These are phyloP conservation scores for Isoperla grammatica DNA, from an alignment of 2,888 invertebrate genomes.

Conservation along the genomic window DNA sequence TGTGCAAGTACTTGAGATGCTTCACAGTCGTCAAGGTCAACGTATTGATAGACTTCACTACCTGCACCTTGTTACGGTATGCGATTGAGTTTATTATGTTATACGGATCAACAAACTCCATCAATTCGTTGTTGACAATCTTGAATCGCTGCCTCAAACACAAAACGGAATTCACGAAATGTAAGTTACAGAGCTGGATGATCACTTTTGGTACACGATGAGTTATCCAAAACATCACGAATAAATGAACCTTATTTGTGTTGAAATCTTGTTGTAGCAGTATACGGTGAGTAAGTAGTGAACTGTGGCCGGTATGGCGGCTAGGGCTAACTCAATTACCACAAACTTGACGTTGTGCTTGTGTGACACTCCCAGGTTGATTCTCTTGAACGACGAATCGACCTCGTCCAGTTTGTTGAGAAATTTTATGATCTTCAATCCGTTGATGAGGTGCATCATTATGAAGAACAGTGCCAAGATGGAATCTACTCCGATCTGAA, in stretches of 20 bases:
- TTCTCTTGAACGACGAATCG: not conserved
- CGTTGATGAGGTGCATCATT: not conserved
- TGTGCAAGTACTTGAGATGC: slow-evolving; percentile 31
- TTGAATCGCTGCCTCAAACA: slow-evolving; percentile 28
- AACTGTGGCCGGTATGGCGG: not conserved
- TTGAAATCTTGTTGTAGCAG: not conserved
- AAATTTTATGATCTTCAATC: not conserved
- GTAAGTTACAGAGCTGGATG: slow-evolving; percentile 29
- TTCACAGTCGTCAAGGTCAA: slow-evolving; percentile 17
- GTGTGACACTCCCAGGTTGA: not conserved
- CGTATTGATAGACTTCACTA: slow-evolving; percentile 1
- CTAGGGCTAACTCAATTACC: not conserved
- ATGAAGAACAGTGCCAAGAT: slow-evolving; percentile 1
- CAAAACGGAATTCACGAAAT: slow-evolving; percentile 34
- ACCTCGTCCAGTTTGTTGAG: slow-evolving; percentile 1
- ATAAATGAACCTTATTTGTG: not conserved
- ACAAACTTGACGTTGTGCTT: not conserved
- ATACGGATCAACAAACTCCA: slow-evolving; percentile 10
- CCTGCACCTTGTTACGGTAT: not conserved
- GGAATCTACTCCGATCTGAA: not conserved
- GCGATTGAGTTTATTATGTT: not conserved
- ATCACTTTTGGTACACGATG: slow-evolving; percentile 1
- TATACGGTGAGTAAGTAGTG: not conserved
- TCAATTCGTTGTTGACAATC: not conserved
- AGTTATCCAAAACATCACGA: not conserved